phyloP scores from a whole-genome alignment of 35 echinoderm and acorn worm species.

The Ophiothrix spiculata region DNA sequence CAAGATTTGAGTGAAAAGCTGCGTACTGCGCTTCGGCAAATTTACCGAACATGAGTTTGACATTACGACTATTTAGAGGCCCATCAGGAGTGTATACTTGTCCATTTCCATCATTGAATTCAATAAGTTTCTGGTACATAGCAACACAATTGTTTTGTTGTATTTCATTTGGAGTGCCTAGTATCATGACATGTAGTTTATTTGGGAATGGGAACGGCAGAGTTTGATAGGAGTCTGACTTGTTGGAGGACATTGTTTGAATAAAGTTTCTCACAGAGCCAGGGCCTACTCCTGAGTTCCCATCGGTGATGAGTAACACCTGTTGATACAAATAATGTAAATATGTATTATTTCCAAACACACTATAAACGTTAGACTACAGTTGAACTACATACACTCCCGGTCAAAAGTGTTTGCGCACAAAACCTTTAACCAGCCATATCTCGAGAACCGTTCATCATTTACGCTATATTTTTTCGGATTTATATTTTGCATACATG shows the following conservation, averaged over 20 bases:
- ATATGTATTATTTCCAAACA: too few relatives aligned
- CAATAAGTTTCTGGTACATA: constrained; percentile 70
- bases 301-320: constrained; percentile 86
- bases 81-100: constrained; percentile 53
- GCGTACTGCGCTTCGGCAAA: constrained; percentile 46
- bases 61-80: constrained; percentile 36
- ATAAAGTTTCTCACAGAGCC: constrained; percentile 60
- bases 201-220: constrained; percentile 70
- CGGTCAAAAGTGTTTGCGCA: too few relatives aligned
- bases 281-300: constrained; percentile 72
- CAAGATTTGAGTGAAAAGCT: constrained; percentile 46
- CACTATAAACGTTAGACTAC: too few relatives aligned
- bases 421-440: too few relatives aligned
- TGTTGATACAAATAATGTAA: too few relatives aligned
- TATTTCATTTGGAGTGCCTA: constrained; percentile 52
- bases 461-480: too few relatives aligned
- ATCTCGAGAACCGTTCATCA: too few relatives aligned
- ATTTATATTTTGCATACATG: too few relatives aligned
- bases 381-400: too few relatives aligned
- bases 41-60: constrained; percentile 54
- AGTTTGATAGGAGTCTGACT: constrained; percentile 8
- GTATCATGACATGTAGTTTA: constrained; percentile 66
- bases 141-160: constrained; percentile 37
- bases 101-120: constrained; percentile 52
- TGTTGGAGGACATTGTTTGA: constrained; percentile 41